These are phyloP conservation scores for Actinostola sp. DNA, from an alignment of 92 coral and sea anemone species.

Conservation along the genomic window DNA sequence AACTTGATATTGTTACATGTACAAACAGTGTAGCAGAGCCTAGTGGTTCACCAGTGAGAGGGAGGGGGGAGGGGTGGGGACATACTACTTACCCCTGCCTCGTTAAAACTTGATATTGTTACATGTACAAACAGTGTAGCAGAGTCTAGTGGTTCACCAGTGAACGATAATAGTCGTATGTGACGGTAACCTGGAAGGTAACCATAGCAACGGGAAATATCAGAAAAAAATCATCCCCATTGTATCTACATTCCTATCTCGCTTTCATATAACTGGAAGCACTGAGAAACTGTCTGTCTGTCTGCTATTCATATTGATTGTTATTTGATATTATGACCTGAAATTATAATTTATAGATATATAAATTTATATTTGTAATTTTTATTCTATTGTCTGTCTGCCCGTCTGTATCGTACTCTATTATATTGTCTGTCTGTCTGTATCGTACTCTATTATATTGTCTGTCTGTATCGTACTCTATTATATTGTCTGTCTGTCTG, in stretches of 20 bases:
- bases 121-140: conserved; percentile 93
- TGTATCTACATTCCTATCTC: too few relatives aligned
- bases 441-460: too few relatives aligned
- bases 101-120: conserved; percentile 82
- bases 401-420: too few relatives aligned
- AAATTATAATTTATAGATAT: too few relatives aligned
- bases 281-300: neutral
- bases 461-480: too few relatives aligned
- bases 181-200: conserved; percentile 84
- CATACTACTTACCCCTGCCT: conserved; percentile 63
- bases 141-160: conserved; percentile 84
- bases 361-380: too few relatives aligned
- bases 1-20: conserved; percentile 59
- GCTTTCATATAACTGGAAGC: too few relatives aligned
- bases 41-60: neutral
- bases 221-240: neutral
- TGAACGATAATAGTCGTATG: conserved; percentile 70
- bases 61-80: neutral
- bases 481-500: too few relatives aligned
- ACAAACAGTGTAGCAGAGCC: neutral
- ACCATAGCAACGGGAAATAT: neutral
- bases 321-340: too few relatives aligned
- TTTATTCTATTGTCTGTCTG: too few relatives aligned
- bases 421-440: too few relatives aligned
- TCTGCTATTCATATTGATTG: too few relatives aligned